Evolutionary conservation across 2,888 invertebrate species (phyloP).

Genomic region (Nyleta sp.): DNA sequence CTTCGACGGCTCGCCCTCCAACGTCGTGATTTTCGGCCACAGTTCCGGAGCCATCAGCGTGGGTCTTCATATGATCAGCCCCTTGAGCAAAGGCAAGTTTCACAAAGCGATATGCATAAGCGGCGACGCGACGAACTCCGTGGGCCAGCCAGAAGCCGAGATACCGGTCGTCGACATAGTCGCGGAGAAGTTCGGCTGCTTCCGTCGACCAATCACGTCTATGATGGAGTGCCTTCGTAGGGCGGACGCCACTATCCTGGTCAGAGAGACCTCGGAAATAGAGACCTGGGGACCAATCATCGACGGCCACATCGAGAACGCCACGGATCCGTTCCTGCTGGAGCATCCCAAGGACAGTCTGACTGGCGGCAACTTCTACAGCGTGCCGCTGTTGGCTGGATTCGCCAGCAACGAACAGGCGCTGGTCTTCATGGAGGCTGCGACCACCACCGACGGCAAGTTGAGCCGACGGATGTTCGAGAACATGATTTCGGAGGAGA

Average conservation of each 20-base stretch:
- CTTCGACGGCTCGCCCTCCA: conserved; percentile 90
- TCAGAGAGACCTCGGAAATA: conserved; percentile 83
- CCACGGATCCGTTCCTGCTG: conserved; percentile 86
- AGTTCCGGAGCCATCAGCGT: conserved; percentile 91
- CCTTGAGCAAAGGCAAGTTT: conserved; percentile 85
- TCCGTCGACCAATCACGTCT: conserved; percentile 86
- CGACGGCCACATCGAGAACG: conserved; percentile 88
- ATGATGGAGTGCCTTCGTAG: conserved; percentile 88
- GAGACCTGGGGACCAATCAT: conserved; percentile 91
- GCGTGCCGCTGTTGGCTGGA: conserved; percentile 89
- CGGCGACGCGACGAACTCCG: conserved; percentile 87
- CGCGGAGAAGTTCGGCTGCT: conserved; percentile 87
- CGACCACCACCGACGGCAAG: conserved; percentile 85
- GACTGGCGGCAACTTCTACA: conserved; percentile 85
- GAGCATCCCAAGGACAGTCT: conserved; percentile 87
- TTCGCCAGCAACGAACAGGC: conserved; percentile 93
- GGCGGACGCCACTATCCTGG: conserved; percentile 84
- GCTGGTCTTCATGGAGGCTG: conserved; percentile 84
- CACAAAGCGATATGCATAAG: conserved; percentile 92
- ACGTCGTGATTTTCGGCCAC: conserved; percentile 91
- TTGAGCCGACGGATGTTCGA: conserved; percentile 86
- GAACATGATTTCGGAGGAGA: conserved; percentile 85
- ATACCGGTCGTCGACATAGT: conserved; percentile 86
- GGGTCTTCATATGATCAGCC: conserved; percentile 88
- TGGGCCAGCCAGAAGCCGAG: conserved; percentile 86